Conservation (phyloP, 2,888 invertebrate genomes). For the Trilocha varians region DNA sequence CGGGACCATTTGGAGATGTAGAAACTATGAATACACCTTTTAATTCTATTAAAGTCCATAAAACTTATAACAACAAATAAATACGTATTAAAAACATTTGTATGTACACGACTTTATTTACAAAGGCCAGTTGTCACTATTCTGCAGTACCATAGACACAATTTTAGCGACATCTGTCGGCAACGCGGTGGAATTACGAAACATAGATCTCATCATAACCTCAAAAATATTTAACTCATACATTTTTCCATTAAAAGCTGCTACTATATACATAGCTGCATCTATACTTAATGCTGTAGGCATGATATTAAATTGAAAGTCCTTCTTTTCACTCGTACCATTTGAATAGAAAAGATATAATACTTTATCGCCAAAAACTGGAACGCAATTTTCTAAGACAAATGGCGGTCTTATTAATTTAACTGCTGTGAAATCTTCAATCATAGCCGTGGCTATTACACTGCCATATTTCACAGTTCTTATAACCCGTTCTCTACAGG, state of each 20-base stretch:
- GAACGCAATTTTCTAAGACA: slow-evolving; percentile 45
- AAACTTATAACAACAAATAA: not conserved
- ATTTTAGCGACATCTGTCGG: slow-evolving; percentile 36
- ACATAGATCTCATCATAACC: slow-evolving; percentile 41
- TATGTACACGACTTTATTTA: not conserved
- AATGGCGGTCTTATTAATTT: slow-evolving; percentile 45
- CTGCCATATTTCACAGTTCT: slow-evolving; percentile 34
- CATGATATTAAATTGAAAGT: slow-evolving; percentile 31
- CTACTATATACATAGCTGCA: slow-evolving; percentile 43
- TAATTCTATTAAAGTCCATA: not conserved
- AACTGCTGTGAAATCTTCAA: slow-evolving; percentile 35
- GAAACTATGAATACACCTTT: not conserved
- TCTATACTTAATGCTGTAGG: slow-evolving; percentile 47
- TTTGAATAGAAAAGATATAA: slow-evolving; percentile 40
- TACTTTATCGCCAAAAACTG: slow-evolving; percentile 40
- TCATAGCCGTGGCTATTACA: slow-evolving; percentile 22
- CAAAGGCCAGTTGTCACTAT: slow-evolving; percentile 25
- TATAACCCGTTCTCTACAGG: slow-evolving; percentile 33
- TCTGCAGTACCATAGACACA: slow-evolving; percentile 39
- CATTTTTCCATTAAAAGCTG: slow-evolving; percentile 45
- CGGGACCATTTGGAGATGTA: not conserved
- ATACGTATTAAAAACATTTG: not conserved
- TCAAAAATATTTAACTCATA: slow-evolving; percentile 56
- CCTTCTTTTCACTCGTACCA: slow-evolving; percentile 40
- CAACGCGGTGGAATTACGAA: slow-evolving; percentile 24